A percentile compares a stretch with the other conserved stretches of the same genome.
Conservation (phyloP, 1,140 invertebrate species). For the Pectinophora gossypiella region DNA sequence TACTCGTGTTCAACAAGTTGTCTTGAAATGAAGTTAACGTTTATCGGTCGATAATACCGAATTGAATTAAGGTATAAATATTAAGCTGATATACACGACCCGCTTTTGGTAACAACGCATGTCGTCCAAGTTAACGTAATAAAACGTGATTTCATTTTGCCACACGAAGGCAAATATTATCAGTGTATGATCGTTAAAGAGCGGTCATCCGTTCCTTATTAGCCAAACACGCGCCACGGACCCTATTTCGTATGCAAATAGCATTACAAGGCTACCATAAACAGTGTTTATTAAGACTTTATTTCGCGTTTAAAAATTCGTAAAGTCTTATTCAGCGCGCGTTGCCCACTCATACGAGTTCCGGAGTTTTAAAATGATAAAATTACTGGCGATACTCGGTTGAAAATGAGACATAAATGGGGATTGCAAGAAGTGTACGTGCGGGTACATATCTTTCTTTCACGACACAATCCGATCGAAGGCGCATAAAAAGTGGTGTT, state of each 20-base stretch:
- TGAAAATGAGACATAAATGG: slow-evolving; percentile 63
- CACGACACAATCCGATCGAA: slow-evolving; percentile 49
- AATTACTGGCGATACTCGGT: slow-evolving; percentile 43
- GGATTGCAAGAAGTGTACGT: slow-evolving; percentile 42
- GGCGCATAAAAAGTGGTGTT: slow-evolving; percentile 48
- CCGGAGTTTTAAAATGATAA: slow-evolving; percentile 62
- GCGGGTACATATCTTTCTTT: slow-evolving; percentile 42
- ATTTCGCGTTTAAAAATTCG: slow-evolving; percentile 60
- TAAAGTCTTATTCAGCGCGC: slow-evolving; percentile 61
- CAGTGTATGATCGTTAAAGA: slow-evolving; percentile 38
- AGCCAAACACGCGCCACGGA: slow-evolving; percentile 50
- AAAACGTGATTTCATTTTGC: slow-evolving; percentile 38
- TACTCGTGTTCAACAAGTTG: no score
- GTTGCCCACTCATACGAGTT: slow-evolving; percentile 41
- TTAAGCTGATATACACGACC: background rate
- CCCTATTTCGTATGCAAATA: slow-evolving; percentile 58
- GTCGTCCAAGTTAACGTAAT: slow-evolving; percentile 20
- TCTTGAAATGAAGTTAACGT: no score
- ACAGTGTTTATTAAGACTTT: slow-evolving; percentile 65
- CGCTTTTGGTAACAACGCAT: slow-evolving; percentile 31
- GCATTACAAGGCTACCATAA: slow-evolving; percentile 60
- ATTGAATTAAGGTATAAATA: background rate
- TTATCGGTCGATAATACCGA: no score
- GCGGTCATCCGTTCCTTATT: slow-evolving; percentile 55
- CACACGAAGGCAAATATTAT: slow-evolving; percentile 36